These are phyloP conservation scores for Forbesichthys papilliferus DNA, from an alignment of 2,113 vertebrate species.

Conservation along the genomic window DNA sequence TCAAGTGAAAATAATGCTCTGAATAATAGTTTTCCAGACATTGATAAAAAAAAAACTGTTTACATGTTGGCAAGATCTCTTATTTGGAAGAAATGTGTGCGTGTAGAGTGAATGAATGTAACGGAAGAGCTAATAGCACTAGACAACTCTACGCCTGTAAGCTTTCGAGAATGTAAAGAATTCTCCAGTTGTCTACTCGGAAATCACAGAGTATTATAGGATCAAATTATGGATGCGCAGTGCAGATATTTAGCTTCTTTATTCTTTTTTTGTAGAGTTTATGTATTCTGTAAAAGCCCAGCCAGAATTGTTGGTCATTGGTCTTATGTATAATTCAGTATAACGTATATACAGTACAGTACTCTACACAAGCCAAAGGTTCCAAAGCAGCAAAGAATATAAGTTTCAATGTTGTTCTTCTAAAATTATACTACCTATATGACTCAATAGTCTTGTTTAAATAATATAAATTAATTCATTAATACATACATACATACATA, in stretches of 20 bases:
- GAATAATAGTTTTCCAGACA: too few species aligned
- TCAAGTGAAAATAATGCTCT: too few species aligned
- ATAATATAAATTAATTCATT: too few species aligned
- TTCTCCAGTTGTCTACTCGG: constrained; percentile 1
- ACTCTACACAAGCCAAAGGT: too few species aligned
- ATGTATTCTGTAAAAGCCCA: constrained; percentile 8
- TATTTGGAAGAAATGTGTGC: not conserved
- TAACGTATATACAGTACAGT: too few species aligned
- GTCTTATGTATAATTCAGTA: too few species aligned
- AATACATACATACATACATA: not conserved
- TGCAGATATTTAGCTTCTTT: constrained; percentile 8
- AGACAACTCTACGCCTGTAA: constrained; percentile 11
- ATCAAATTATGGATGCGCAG: not conserved
- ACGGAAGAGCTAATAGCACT: constrained; percentile 1
- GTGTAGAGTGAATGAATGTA: not conserved
- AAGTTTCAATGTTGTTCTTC: too few species aligned
- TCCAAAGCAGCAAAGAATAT: too few species aligned
- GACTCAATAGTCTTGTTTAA: too few species aligned
- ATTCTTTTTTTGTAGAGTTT: constrained; percentile 1
- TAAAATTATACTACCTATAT: too few species aligned
- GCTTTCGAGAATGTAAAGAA: constrained; percentile 10
- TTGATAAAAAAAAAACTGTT: not conserved
- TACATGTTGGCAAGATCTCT: not conserved
- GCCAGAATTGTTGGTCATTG: too few species aligned
- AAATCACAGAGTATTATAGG: constrained; percentile 1